phyloP scores from a whole-genome alignment of 2,113 vertebrate genomes.

The Lycaon pictus region DNA sequence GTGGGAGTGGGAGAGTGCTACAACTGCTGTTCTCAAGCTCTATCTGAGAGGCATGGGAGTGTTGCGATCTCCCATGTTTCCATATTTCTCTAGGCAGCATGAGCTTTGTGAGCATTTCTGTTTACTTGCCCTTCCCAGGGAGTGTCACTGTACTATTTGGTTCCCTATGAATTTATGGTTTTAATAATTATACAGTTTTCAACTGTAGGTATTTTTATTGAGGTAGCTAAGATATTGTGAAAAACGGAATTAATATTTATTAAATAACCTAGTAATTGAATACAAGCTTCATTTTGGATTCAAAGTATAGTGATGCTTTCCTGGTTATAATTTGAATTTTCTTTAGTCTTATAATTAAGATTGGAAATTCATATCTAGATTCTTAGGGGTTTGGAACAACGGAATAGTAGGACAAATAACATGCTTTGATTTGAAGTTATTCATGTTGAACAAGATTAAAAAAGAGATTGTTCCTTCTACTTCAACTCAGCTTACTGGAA shows the following conservation, averaged over 20 bases:
- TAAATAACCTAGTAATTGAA: not conserved
- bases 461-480: not conserved
- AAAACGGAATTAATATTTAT: constrained; percentile 38
- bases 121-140: too few species aligned
- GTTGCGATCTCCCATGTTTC: too few species aligned
- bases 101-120: too few species aligned
- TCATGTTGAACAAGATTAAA: not conserved
- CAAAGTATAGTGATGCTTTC: not conserved
- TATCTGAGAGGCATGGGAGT: too few species aligned
- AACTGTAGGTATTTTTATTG: not conserved
- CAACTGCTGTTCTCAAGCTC: too few species aligned
- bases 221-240: not conserved
- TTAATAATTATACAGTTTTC: constrained; percentile 40
- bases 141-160: not conserved
- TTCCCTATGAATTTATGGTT: not conserved
- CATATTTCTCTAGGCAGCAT: too few species aligned
- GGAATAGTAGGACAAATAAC: not conserved
- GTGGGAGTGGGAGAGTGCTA: too few species aligned
- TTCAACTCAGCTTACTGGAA: not conserved
- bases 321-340: not conserved
- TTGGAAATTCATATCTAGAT: not conserved
- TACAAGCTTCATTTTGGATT: not conserved
- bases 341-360: constrained; percentile 20
- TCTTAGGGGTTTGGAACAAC: not conserved
- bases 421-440: constrained; percentile 38